Percentiles rank a stretch among this genome's conserved stretches.
Evolutionary conservation across 2,888 invertebrate species (phyloP).

Genomic region (Perithous albicinctus): DNA sequence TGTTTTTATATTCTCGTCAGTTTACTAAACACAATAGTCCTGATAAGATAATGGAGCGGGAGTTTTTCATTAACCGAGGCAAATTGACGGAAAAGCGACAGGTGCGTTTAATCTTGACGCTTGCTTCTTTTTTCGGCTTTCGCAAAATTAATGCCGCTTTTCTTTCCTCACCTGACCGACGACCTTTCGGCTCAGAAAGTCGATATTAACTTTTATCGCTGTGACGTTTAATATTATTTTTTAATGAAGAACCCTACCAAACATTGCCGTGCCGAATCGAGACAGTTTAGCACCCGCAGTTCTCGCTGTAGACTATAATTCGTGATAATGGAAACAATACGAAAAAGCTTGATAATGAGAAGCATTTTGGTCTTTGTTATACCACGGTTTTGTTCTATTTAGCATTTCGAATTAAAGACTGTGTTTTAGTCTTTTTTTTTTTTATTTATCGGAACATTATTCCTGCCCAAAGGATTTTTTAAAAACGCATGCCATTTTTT

Average conservation of each 20-base stretch:
- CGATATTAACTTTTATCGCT: not conserved
- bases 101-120: slow-evolving; percentile 40
- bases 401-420: not conserved
- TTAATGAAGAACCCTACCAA: not conserved
- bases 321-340: not conserved
- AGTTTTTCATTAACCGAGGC: slow-evolving; percentile 53
- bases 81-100: slow-evolving; percentile 53
- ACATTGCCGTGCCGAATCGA: not conserved
- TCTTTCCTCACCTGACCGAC: not conserved
- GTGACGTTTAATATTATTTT: not conserved
- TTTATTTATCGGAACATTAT: too few species aligned
- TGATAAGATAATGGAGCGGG: slow-evolving; percentile 21
- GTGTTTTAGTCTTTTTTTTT: too few species aligned
- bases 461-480: too few species aligned
- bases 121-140: not conserved
- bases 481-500: too few species aligned
- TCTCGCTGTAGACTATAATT: not conserved
- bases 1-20: slow-evolving; percentile 21
- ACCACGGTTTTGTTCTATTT: too few species aligned
- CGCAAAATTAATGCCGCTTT: not conserved
- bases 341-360: slow-evolving; percentile 8
- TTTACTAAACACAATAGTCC: slow-evolving; percentile 40
- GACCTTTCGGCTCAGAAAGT: not conserved
- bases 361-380: not conserved
- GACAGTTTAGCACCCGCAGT: not conserved